Evolutionary conservation across 1,140 invertebrate genomes (phyloP).

Genomic region (Drosophila leontia): DNA sequence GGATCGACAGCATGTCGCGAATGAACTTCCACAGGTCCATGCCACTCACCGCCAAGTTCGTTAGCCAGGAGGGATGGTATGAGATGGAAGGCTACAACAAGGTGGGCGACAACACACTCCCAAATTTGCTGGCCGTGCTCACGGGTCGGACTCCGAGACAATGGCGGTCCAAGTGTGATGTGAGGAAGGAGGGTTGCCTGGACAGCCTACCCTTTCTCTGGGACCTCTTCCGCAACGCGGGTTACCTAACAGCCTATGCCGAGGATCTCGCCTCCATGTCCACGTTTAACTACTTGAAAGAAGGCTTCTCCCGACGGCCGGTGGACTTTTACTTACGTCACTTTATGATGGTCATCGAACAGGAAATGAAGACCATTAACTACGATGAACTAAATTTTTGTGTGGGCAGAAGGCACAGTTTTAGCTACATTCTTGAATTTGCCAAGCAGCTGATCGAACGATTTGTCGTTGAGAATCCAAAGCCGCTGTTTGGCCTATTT

Average conservation of each 20-base stretch:
- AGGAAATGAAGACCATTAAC: not conserved
- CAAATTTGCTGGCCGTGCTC: conserved; percentile 91
- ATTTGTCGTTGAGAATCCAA: conserved; percentile 85
- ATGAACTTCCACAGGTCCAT: conserved; percentile 56
- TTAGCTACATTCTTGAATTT: conserved; percentile 86
- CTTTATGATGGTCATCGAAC: conserved; percentile 88
- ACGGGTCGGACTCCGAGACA: conserved; percentile 87
- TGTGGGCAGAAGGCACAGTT: conserved; percentile 86
- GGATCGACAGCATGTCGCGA: conserved; percentile 40
- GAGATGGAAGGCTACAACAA: conserved; percentile 71
- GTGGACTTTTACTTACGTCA: conserved; percentile 93
- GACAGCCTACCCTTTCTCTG: conserved; percentile 91
- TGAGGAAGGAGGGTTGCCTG: conserved; percentile 85
- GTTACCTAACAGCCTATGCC: conserved; percentile 91
- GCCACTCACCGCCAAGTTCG: conserved; percentile 42
- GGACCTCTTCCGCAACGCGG: conserved; percentile 89
- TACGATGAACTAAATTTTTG: conserved; percentile 70
- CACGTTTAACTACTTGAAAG: conserved; percentile 92
- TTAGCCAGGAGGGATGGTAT: conserved; percentile 34
- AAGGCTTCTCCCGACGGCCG: conserved; percentile 91
- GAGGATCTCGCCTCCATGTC: conserved; percentile 91
- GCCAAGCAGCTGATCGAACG: conserved; percentile 86
- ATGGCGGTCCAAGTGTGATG: conserved; percentile 85
- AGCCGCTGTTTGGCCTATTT: conserved; percentile 90
- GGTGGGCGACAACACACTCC: conserved; percentile 91